A percentile compares a stretch with the other conserved stretches of the same genome.
Evolutionary conservation across 2,888 invertebrate species (phyloP).

Genomic region (Gasteruption jaculator): DNA sequence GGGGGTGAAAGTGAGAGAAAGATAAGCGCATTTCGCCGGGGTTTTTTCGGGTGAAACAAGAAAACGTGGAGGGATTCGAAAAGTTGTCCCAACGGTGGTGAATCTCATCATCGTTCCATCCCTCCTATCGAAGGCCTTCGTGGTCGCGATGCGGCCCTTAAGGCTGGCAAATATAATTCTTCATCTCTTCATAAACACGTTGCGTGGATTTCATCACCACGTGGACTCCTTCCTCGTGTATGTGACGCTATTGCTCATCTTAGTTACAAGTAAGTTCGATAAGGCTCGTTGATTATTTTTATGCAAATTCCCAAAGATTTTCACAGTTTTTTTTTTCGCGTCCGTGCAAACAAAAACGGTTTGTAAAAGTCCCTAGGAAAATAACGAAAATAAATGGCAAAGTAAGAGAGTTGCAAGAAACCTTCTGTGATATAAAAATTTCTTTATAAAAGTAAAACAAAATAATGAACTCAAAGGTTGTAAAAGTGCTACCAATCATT

Average conservation of each 20-base stretch:
- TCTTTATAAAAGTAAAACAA: no score
- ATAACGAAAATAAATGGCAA: no score
- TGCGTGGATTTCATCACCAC: conserved; percentile 27
- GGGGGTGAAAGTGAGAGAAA: conserved; percentile 13
- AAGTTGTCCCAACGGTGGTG: no score
- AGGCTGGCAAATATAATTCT: conserved; percentile 19
- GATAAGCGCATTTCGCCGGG: conserved; percentile 2
- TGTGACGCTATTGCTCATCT: conserved; percentile 26
- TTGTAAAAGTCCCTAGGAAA: no score
- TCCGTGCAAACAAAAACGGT: no score
- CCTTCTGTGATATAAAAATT: no score
- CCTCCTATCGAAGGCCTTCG: no score
- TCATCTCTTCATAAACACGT: conserved; percentile 18
- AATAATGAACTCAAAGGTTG: no score
- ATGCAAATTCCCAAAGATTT: background rate
- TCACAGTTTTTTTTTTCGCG: no score
- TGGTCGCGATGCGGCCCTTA: conserved; percentile 27
- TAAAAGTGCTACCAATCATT: no score
- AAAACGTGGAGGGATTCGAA: conserved; percentile 5
- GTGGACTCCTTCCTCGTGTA: conserved; percentile 34
- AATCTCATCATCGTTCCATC: no score
- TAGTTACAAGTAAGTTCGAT: conserved; percentile 32
- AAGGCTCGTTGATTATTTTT: conserved; percentile 1
- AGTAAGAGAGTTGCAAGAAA: no score
- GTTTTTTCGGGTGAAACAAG: conserved; percentile 2